Evolutionary conservation across 2,797 vertebrate genomes (phyloP).

Genomic region (Chaetophractus vellerosus): DNA sequence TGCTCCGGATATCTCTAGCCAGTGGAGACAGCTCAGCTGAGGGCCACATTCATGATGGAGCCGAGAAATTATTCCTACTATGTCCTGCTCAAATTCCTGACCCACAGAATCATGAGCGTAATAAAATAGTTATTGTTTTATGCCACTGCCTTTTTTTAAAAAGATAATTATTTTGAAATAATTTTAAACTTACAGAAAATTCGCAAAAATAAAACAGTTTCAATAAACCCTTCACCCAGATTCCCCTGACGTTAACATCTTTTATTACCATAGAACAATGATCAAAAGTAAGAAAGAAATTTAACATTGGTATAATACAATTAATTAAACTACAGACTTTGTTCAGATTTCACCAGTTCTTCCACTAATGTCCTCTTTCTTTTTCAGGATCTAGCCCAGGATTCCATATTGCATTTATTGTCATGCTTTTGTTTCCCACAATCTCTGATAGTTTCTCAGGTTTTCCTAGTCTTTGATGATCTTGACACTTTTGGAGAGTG

Average conservation of each 20-base stretch:
- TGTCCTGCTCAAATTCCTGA: not conserved
- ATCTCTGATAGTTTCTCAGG: not conserved
- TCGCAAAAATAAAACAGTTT: not conserved
- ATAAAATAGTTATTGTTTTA: not conserved
- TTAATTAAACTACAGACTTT: not conserved
- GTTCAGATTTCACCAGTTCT: not conserved
- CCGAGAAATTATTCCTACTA: not conserved
- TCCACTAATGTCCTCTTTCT: not conserved
- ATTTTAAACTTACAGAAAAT: conserved; percentile 1
- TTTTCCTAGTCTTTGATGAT: not conserved
- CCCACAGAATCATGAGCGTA: not conserved
- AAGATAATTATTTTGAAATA: conserved; percentile 31
- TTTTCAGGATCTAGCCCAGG: not conserved
- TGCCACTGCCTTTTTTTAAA: not conserved
- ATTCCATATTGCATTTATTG: not conserved
- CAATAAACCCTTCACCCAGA: not conserved
- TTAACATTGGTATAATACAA: not conserved
- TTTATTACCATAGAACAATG: not conserved
- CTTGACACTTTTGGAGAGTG: not conserved
- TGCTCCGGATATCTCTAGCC: no score
- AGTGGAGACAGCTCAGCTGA: not conserved
- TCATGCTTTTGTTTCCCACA: not conserved
- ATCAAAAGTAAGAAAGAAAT: not conserved
- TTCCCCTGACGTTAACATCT: not conserved
- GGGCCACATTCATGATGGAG: not conserved